Percentiles rank a stretch among this genome's conserved stretches.
Evolutionary conservation across 2,888 invertebrate genomes (phyloP).

Genomic region (Andrena marginata): DNA sequence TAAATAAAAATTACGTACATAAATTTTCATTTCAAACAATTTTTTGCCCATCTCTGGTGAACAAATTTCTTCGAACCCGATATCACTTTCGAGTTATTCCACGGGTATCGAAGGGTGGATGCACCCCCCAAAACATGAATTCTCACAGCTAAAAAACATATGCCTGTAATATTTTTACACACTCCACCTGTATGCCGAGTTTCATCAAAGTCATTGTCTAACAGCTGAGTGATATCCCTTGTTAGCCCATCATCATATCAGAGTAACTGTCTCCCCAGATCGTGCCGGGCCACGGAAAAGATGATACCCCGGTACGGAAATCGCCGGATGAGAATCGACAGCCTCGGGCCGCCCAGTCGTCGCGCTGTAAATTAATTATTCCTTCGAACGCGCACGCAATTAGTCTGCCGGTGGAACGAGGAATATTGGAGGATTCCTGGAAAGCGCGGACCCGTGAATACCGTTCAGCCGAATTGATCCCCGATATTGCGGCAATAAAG

Average conservation of each 20-base stretch:
- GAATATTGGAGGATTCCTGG: slow-evolving; percentile 62
- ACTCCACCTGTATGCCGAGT: too few species aligned
- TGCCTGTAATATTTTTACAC: too few species aligned
- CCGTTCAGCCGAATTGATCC: slow-evolving; percentile 69
- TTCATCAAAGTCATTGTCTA: too few species aligned
- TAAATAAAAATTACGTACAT: too few species aligned
- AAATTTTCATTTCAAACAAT: too few species aligned
- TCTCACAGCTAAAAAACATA: too few species aligned
- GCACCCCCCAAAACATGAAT: too few species aligned
- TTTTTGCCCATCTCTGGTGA: too few species aligned
- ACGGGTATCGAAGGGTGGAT: too few species aligned
- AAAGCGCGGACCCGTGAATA: slow-evolving; percentile 54
- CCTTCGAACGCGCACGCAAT: slow-evolving; percentile 50
- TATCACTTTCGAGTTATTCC: too few species aligned
- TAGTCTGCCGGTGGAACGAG: slow-evolving; percentile 41
- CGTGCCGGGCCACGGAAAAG: neutral
- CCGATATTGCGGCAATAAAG: slow-evolving; percentile 74
- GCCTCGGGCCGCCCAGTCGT: slow-evolving; percentile 22
- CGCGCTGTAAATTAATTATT: slow-evolving; percentile 65
- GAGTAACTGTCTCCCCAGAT: neutral
- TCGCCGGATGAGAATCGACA: slow-evolving; percentile 36
- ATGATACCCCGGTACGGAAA: neutral
- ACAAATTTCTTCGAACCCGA: too few species aligned
- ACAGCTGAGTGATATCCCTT: too few species aligned
- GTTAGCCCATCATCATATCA: neutral